These are phyloP conservation scores for Porites lutea DNA, from an alignment of 64 coral and sea anemone species.

Conservation along the genomic window DNA sequence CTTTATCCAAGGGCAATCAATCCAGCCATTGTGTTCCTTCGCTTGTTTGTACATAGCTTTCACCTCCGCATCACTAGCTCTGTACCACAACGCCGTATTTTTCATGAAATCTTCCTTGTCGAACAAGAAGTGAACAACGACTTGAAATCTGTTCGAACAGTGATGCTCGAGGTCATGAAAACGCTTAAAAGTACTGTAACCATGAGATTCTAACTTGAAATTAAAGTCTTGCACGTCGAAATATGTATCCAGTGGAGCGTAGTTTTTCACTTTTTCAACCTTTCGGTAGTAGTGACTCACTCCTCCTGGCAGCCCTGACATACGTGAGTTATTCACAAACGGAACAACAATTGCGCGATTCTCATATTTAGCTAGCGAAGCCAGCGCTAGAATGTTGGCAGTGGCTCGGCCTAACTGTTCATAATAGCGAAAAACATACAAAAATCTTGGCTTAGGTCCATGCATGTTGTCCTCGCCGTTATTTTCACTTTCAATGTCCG, in stretches of 20 bases:
- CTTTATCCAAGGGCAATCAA: conserved; percentile 82
- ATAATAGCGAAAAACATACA: conserved; percentile 99
- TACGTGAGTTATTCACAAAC: conserved; percentile 98
- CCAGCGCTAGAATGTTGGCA: conserved; percentile 82
- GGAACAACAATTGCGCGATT: conserved; percentile 81
- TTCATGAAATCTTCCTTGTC: conserved; percentile 54
- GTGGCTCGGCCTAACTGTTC: conserved; percentile 97
- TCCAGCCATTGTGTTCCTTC: conserved; percentile 74
- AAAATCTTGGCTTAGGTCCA: conserved; percentile 67
- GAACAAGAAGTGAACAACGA: conserved; percentile 96
- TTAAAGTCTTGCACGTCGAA: conserved; percentile 80
- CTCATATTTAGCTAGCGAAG: conserved; percentile 82
- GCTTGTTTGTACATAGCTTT: conserved; percentile 72
- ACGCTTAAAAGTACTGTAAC: conserved; percentile 78
- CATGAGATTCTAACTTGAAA: conserved; percentile 63
- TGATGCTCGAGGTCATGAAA: conserved; percentile 84
- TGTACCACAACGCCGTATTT: conserved; percentile 84
- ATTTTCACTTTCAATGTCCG: neutral
- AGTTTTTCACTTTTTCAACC: conserved; percentile 41
- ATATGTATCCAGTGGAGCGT: conserved; percentile 76
- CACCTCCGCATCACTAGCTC: conserved; percentile 64
- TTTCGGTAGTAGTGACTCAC: conserved; percentile 86
- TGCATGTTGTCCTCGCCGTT: neutral
- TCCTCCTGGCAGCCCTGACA: conserved; percentile 85
- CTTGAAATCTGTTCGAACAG: conserved; percentile 83